Conservation (phyloP, 2,888 invertebrate species). For the Saturnia japonica region DNA sequence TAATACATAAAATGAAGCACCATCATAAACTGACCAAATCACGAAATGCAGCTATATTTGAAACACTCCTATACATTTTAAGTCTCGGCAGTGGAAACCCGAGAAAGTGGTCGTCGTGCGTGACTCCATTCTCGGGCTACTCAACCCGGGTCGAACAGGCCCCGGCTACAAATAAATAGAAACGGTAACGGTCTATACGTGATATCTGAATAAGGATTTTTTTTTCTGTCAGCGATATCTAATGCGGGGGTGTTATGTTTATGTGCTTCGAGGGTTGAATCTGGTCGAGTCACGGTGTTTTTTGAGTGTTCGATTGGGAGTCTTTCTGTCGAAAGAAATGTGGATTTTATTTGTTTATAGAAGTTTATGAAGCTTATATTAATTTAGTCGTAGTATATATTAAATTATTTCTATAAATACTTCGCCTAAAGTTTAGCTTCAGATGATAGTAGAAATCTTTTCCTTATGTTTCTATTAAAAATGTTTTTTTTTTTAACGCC, state of each 20-base stretch:
- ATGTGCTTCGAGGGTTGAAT: slow-evolving; percentile 30
- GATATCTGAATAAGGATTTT: slow-evolving; percentile 34
- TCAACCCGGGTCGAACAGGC: slow-evolving; percentile 42
- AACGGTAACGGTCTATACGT: slow-evolving; percentile 53
- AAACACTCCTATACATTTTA: slow-evolving; percentile 18
- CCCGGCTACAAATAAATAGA: slow-evolving; percentile 50
- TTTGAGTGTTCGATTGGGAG: slow-evolving; percentile 19
- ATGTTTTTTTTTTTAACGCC: too few species aligned
- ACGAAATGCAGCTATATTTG: slow-evolving; percentile 1
- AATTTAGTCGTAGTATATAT: not conserved
- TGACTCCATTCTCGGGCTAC: slow-evolving; percentile 54
- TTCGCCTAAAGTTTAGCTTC: too few species aligned
- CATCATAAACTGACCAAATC: not conserved
- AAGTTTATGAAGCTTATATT: not conserved
- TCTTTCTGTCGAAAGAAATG: not conserved
- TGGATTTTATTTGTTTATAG: not conserved
- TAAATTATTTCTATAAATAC: not conserved
- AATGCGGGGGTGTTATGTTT: slow-evolving; percentile 33
- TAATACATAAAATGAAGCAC: not conserved
- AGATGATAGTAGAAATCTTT: not conserved
- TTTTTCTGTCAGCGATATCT: slow-evolving; percentile 37
- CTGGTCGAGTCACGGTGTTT: slow-evolving; percentile 28
- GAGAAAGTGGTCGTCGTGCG: slow-evolving; percentile 48
- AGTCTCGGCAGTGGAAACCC: slow-evolving; percentile 6
- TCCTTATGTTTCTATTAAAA: not conserved